A percentile compares a stretch with the other conserved stretches of the same genome.
Evolutionary conservation across 2,797 vertebrate genomes (phyloP).

Genomic region (Sebastes matsubarae): DNA sequence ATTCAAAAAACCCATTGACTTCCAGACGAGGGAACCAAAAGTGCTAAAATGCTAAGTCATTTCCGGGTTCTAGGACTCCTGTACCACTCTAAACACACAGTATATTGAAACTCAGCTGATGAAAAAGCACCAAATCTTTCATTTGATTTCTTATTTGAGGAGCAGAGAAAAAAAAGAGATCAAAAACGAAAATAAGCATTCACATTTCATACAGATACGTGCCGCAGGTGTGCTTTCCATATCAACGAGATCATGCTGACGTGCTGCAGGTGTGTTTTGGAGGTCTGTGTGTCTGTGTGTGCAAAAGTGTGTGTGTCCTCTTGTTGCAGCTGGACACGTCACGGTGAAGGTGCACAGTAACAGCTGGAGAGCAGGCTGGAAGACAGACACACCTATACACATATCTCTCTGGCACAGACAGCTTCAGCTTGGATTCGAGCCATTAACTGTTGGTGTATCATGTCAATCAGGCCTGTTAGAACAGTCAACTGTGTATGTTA

Average conservation of each 20-base stretch:
- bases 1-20: too few species aligned
- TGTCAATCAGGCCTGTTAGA: conserved; percentile 53
- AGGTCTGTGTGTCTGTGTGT: conserved; percentile 9
- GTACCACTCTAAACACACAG: not conserved
- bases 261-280: conserved; percentile 27
- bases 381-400: conserved; percentile 59
- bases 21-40: too few species aligned
- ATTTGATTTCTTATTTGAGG: not conserved
- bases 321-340: conserved; percentile 9
- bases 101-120: not conserved
- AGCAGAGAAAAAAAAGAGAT: not conserved
- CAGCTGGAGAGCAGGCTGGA: conserved; percentile 46
- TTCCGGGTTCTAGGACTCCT: too few species aligned
- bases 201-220: not conserved
- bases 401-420: conserved; percentile 50
- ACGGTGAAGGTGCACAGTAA: conserved; percentile 17
- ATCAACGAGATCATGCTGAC: not conserved
- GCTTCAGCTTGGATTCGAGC: conserved; percentile 13
- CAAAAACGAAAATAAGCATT: not conserved
- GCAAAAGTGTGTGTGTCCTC: not conserved
- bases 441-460: not conserved
- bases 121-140: not conserved
- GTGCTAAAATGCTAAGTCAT: too few species aligned
- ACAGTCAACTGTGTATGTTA: conserved; percentile 34
- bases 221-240: conserved; percentile 52